Percentiles rank a stretch among this genome's conserved stretches.
Evolutionary conservation across 2,113 vertebrate genomes (phyloP).

Genomic region (Micronycteris hirsuta): DNA sequence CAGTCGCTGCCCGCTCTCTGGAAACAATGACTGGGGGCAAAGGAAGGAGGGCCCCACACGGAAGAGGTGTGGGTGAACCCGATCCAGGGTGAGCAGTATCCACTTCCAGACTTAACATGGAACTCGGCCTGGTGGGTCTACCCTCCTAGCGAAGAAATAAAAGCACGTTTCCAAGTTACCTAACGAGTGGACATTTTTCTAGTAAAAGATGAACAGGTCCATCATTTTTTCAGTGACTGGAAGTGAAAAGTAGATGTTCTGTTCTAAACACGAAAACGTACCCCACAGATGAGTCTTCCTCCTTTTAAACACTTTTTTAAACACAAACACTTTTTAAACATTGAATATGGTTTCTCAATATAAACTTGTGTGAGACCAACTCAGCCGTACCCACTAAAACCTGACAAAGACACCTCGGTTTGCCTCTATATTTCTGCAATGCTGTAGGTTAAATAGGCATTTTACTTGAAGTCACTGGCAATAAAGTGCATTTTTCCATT

Average conservation of each 20-base stretch:
- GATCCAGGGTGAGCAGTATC: background rate
- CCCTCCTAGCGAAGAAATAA: background rate
- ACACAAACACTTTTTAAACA: background rate
- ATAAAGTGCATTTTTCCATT: background rate
- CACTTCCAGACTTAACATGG: background rate
- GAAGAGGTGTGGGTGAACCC: background rate
- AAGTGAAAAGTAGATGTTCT: background rate
- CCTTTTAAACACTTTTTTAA: background rate
- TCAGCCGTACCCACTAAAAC: background rate
- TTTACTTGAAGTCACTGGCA: background rate
- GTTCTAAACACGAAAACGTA: background rate
- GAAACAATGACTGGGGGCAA: background rate
- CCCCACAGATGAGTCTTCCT: background rate
- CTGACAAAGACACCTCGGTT: background rate
- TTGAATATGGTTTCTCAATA: background rate
- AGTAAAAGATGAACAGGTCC: slow-evolving; percentile 32
- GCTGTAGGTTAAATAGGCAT: background rate
- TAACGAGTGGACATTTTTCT: slow-evolving; percentile 11
- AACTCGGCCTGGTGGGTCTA: background rate
- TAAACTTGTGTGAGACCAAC: background rate
- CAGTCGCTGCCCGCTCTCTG: background rate
- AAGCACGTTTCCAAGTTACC: slow-evolving; percentile 10
- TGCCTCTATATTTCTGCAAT: background rate
- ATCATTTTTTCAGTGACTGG: background rate
- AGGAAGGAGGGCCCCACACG: background rate